Evolutionary conservation across 2,797 vertebrate species (phyloP).

Genomic region (Hydrolagus colliei): DNA sequence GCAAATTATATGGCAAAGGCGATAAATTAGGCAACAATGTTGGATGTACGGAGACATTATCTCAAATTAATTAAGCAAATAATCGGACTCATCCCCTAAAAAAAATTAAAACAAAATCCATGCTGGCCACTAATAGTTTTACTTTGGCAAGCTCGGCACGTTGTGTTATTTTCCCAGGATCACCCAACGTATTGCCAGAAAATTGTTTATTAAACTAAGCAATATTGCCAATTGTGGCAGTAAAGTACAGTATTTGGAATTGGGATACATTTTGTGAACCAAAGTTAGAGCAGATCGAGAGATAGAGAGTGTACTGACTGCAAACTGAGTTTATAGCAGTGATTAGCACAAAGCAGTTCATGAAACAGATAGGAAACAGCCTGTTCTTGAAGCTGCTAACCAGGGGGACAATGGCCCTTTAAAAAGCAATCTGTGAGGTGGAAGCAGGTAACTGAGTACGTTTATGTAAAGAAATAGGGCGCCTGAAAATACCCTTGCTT

Average conservation of each 20-base stretch:
- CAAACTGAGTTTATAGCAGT: too few relatives aligned
- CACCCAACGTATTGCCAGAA: neutral
- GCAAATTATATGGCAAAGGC: conserved; percentile 7
- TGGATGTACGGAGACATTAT: conserved; percentile 2
- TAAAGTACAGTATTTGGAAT: neutral
- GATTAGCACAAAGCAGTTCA: neutral
- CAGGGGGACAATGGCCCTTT: neutral
- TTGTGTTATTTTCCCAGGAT: neutral
- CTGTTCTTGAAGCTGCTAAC: too few relatives aligned
- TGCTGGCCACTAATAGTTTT: neutral
- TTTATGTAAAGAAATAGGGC: neutral
- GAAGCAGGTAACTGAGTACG: neutral
- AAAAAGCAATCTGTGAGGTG: neutral
- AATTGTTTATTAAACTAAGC: neutral
- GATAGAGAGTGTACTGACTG: too few relatives aligned
- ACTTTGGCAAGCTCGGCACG: neutral
- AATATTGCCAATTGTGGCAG: neutral
- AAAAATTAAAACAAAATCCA: neutral
- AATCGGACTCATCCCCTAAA: conserved; percentile 1
- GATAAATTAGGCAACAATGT: conserved; percentile 18
- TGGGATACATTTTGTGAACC: neutral
- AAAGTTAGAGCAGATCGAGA: neutral
- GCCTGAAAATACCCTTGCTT: too few relatives aligned
- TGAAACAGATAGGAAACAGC: neutral
- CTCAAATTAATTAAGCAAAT: conserved; percentile 31